These are phyloP conservation scores for Drosophila neutralis DNA, from an alignment of 2,888 invertebrate species.

Conservation along the genomic window DNA sequence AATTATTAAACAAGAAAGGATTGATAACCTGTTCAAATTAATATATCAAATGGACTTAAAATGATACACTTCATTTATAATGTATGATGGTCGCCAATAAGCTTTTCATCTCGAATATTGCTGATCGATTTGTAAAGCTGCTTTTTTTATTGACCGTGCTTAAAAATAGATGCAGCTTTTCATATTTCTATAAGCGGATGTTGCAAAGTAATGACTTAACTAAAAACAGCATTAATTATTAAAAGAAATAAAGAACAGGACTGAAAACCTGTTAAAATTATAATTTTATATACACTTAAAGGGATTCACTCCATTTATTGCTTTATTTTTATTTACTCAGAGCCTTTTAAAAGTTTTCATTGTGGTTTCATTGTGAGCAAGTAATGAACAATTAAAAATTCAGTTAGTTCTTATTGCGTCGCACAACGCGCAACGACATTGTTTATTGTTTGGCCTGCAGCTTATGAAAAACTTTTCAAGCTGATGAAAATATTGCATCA, in stretches of 20 bases:
- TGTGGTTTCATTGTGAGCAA: constrained; percentile 48
- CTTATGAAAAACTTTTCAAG: constrained; percentile 48
- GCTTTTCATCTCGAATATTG: constrained; percentile 14
- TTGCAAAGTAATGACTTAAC: constrained; percentile 1
- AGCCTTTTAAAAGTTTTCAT: constrained; percentile 31
- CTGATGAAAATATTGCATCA: constrained; percentile 63
- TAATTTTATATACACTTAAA: background rate
- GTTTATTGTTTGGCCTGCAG: constrained; percentile 63
- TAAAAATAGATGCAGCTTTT: constrained; percentile 12
- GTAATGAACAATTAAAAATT: constrained; percentile 72
- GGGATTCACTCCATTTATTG: background rate
- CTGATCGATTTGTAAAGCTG: background rate
- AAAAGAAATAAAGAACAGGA: background rate
- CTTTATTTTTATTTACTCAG: constrained; percentile 11
- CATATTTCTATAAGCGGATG: constrained; percentile 14
- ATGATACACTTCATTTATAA: constrained; percentile 1
- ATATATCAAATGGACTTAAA: background rate
- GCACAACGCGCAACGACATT: constrained; percentile 38
- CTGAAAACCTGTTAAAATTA: background rate
- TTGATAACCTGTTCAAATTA: constrained; percentile 1
- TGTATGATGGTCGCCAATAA: constrained; percentile 17
- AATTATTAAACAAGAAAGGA: background rate
- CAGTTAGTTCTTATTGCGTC: constrained; percentile 65
- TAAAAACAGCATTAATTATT: background rate
- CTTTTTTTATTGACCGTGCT: background rate